Evolutionary conservation across 2,797 vertebrate genomes (phyloP).

Genomic region (Tarsius wallacei): DNA sequence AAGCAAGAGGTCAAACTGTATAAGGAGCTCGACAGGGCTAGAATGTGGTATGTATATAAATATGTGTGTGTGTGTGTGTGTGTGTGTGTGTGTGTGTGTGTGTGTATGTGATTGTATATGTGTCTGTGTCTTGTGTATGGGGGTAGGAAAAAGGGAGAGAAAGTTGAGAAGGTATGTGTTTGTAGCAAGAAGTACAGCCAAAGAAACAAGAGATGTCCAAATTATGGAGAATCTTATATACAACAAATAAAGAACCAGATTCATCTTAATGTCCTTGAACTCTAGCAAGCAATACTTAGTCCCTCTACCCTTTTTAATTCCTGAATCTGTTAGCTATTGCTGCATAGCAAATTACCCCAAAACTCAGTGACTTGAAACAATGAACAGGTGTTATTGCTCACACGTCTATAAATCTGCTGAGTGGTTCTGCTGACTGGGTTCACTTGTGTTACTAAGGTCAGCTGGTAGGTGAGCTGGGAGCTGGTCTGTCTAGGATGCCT

Average conservation of each 20-base stretch:
- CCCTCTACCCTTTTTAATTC: neutral
- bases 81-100: too few species aligned
- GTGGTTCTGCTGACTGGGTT: neutral
- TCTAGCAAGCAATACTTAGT: neutral
- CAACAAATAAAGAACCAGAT: neutral
- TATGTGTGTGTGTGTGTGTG: too few species aligned
- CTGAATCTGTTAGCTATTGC: neutral
- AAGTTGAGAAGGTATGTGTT: accelerated
- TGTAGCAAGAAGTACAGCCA: neutral
- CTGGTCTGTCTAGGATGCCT: neutral
- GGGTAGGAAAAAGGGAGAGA: accelerated
- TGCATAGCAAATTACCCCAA: neutral
- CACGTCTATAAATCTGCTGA: accelerated
- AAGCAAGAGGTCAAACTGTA: neutral
- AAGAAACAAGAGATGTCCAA: neutral
- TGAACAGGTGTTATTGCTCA: neutral
- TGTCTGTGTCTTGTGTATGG: too few species aligned
- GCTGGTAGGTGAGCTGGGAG: neutral
- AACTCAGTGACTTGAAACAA: neutral
- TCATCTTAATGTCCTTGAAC: neutral
- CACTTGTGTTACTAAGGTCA: neutral
- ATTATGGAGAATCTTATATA: neutral
- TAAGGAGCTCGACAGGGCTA: neutral
- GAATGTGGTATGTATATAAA: too few species aligned
- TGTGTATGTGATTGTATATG: neutral